Evolutionary conservation across 37 sponge, comb jelly and placozoan species (phyloP).

Genomic region (Cladorhizidae sp.): DNA sequence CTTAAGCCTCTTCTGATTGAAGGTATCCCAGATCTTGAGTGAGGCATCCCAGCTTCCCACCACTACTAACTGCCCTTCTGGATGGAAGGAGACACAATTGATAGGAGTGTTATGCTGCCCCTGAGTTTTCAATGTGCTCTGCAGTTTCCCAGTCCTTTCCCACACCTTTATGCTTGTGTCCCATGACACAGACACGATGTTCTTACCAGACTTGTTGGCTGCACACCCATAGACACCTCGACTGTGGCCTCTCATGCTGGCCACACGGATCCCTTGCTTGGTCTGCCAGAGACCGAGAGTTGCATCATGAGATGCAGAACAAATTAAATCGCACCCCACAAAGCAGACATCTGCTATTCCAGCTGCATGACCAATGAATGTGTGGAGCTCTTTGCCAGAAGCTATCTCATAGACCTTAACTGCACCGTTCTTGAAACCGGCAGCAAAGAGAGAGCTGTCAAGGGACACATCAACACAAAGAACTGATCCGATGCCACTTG

Average conservation of each 20-base stretch:
- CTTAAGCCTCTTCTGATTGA: constrained; percentile 80
- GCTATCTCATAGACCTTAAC: constrained; percentile 73
- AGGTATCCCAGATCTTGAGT: constrained; percentile 87
- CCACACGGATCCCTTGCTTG: constrained; percentile 68
- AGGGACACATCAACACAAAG: constrained; percentile 71
- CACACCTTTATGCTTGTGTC: constrained; percentile 77
- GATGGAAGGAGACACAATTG: constrained; percentile 91
- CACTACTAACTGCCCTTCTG: constrained; percentile 83
- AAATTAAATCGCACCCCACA: constrained; percentile 59
- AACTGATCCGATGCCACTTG: constrained; percentile 41
- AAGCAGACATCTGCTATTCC: constrained; percentile 79
- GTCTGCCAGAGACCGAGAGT: constrained; percentile 91
- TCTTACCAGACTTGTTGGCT: constrained; percentile 58
- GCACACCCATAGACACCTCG: constrained; percentile 66
- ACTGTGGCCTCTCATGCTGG: constrained; percentile 73
- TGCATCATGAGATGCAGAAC: constrained; percentile 83
- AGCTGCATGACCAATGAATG: constrained; percentile 86
- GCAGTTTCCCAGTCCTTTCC: constrained; percentile 57
- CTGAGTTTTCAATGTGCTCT: constrained; percentile 18
- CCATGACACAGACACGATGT: constrained; percentile 81
- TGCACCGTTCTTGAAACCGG: constrained; percentile 75
- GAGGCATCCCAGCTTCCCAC: constrained; percentile 88
- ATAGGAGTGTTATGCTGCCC: constrained; percentile 67
- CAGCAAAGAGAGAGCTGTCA: constrained; percentile 65
- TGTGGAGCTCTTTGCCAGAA: constrained; percentile 74